Evolutionary conservation across 1,140 invertebrate species (phyloP).

Genomic region (Tribolium castaneum): DNA sequence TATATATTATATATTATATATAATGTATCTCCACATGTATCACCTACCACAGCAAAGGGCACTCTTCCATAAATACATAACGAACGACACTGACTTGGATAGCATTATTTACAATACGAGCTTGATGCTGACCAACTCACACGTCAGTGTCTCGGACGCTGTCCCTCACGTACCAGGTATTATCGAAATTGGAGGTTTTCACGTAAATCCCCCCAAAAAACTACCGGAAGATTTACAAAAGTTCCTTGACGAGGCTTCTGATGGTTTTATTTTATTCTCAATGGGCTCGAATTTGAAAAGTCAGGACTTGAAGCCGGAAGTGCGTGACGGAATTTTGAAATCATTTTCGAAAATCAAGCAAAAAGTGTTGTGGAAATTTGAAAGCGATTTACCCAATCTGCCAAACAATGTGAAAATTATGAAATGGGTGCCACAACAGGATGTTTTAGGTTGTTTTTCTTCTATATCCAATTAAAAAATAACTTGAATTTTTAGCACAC

Average conservation of each 20-base stretch:
- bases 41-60: conserved; percentile 59
- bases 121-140: conserved; percentile 69
- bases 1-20: no score
- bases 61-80: conserved; percentile 63
- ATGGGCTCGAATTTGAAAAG: conserved; percentile 67
- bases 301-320: conserved; percentile 61
- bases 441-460: conserved; percentile 59
- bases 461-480: no score
- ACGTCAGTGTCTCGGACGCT: conserved; percentile 67
- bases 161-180: conserved; percentile 68
- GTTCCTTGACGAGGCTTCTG: conserved; percentile 64
- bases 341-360: conserved; percentile 66
- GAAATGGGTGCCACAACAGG: conserved; percentile 73
- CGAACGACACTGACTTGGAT: conserved; percentile 64
- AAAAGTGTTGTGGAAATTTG: conserved; percentile 71
- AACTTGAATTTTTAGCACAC: conserved; percentile 45
- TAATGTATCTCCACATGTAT: conserved; percentile 42
- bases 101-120: conserved; percentile 67
- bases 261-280: conserved; percentile 67
- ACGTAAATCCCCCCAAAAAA: conserved; percentile 58
- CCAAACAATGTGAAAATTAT: conserved; percentile 66
- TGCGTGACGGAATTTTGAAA: conserved; percentile 63
- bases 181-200: conserved; percentile 68
- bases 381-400: conserved; percentile 64
- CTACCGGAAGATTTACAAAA: conserved; percentile 56